Percentiles rank a stretch among this genome's conserved stretches.
Conservation (phyloP, 2,797 vertebrate genomes). For the Epinephelus awoara region DNA sequence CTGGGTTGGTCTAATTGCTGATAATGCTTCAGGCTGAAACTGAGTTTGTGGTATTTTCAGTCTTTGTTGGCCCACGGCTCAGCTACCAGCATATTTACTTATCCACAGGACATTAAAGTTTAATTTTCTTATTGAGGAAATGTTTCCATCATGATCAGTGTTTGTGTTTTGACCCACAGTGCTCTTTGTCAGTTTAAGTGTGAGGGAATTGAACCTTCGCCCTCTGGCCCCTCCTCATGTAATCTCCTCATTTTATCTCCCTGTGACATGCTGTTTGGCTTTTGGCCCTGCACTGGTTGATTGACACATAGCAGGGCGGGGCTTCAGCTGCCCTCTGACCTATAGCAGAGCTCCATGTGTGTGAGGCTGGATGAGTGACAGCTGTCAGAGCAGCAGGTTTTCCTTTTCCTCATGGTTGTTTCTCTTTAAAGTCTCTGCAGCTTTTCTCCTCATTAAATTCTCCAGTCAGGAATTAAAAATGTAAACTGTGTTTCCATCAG, state of each 20-base stretch:
- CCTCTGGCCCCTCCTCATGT: not conserved
- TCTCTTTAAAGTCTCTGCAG: not conserved
- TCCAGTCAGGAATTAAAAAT: constrained; percentile 3
- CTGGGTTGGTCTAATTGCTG: no score
- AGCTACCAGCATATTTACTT: no score
- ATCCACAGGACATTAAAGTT: no score
- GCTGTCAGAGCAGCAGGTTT: constrained; percentile 26
- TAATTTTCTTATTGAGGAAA: not conserved
- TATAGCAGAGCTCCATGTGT: constrained; percentile 9
- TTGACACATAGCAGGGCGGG: constrained; percentile 32
- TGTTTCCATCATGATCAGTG: not conserved
- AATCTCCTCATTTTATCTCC: not conserved
- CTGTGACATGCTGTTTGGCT: constrained; percentile 1
- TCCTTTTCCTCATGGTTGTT: not conserved
- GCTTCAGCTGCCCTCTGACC: constrained; percentile 47
- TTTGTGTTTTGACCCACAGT: not conserved
- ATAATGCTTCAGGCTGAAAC: no score
- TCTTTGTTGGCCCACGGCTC: no score
- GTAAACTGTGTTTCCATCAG: not conserved
- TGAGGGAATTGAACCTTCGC: not conserved
- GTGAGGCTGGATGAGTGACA: constrained; percentile 42
- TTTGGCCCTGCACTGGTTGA: constrained; percentile 30
- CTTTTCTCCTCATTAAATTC: not conserved
- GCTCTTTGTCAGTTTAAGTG: no score
- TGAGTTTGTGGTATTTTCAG: no score